Evolutionary conservation across 2,888 invertebrate genomes (phyloP).

Genomic region (Saturnia pavonia): DNA sequence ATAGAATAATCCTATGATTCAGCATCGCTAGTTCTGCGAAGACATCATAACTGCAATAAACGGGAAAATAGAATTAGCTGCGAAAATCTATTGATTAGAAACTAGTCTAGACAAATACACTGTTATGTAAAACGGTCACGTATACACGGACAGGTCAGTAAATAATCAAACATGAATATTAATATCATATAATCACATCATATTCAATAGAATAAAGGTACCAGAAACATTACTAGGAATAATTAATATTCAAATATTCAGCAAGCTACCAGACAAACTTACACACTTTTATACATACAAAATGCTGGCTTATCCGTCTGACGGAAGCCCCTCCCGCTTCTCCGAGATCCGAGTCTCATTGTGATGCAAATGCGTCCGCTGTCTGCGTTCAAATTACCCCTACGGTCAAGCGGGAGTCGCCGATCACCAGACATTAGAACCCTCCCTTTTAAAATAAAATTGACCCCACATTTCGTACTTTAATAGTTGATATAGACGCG

Average conservation of each 20-base stretch:
- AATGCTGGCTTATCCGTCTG: slow-evolving; percentile 67
- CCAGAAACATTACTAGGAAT: slow-evolving; percentile 41
- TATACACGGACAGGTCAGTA: slow-evolving; percentile 18
- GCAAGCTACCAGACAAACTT: slow-evolving; percentile 53
- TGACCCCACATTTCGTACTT: slow-evolving; percentile 50
- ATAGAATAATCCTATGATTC: slow-evolving; percentile 29
- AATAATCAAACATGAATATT: slow-evolving; percentile 21
- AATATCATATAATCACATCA: slow-evolving; percentile 20
- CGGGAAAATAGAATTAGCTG: slow-evolving; percentile 41
- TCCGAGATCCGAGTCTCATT: slow-evolving; percentile 71
- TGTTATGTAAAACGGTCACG: slow-evolving; percentile 27
- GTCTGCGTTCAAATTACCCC: slow-evolving; percentile 80
- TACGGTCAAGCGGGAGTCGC: slow-evolving; percentile 75
- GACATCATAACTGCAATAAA: slow-evolving; percentile 25
- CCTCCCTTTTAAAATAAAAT: slow-evolving; percentile 73
- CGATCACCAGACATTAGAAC: slow-evolving; percentile 76
- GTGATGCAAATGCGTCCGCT: slow-evolving; percentile 79
- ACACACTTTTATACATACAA: slow-evolving; percentile 65
- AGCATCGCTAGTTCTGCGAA: slow-evolving; percentile 21
- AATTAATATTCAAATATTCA: slow-evolving; percentile 68
- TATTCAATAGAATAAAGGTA: slow-evolving; percentile 26
- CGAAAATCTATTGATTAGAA: slow-evolving; percentile 47
- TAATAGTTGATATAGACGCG: slow-evolving; percentile 33
- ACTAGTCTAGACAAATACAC: slow-evolving; percentile 46
- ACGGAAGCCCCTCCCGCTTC: slow-evolving; percentile 64